Evolutionary conservation across 1,140 invertebrate genomes (phyloP), one percentile per base, ranked within the genome.

Genomic region (Achroia grisella): DNA sequence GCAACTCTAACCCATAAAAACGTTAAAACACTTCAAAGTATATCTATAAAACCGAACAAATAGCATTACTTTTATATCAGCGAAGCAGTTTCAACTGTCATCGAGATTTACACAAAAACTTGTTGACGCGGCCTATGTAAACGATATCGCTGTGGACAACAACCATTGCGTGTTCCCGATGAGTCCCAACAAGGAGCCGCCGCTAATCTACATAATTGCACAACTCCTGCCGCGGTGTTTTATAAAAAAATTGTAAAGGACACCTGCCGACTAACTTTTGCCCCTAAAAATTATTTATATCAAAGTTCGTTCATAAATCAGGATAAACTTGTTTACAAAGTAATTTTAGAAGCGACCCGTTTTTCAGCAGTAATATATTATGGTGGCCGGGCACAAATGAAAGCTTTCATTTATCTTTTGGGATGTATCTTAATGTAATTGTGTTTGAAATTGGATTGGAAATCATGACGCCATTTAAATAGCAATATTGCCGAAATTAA

Each of bases 241-340:
- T 56, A 61, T 59, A 63, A 66, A 73, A 69, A 62, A 71, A 63
- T 65, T 73, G 69, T 73, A 71, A 64, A 56, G 56, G 73, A 77
- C 73, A 77, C 73, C 73, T 77, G 71, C 53, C 42, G 36, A 40
- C 52, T 65, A 72, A 77, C 63, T 72, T 74, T 66, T 72, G 60
- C 66, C 61, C 57, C 58, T 70, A 70, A 77, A 72, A 74, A 74
- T 65, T 77, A 72, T 77, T 77, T 77, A 72, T 71, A 61, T 62
- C 58, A 39, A 74, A 77, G 57, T 77, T 77, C 62, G 69, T 69
- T 71, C 73, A 77, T 77, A 77, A 77, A 77, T 77, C 71, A 69
- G 51, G 52, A 58, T 61, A 57, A 74, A 77, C 61, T 77, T 74
- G 69, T 74, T 74, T 74, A 71, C 62, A 50, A 77, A 77, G 73